These are phyloP conservation scores for Drosophila suzukii DNA, from an alignment of 1,140 invertebrate species.

Conservation along the genomic window DNA sequence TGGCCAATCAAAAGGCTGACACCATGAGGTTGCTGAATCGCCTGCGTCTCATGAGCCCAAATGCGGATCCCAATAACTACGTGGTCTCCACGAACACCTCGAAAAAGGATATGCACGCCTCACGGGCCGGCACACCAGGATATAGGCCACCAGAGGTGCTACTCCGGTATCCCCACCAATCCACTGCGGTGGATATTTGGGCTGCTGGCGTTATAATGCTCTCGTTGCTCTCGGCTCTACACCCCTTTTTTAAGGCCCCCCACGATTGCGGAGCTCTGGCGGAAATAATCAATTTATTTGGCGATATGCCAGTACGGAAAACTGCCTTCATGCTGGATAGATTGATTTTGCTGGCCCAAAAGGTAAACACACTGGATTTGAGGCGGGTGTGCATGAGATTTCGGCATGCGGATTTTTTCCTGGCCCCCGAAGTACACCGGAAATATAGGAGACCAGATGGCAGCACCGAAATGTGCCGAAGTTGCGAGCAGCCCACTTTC, in stretches of 20 bases:
- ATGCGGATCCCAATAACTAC: constrained; percentile 75
- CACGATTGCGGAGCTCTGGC: constrained; percentile 92
- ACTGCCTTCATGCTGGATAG: constrained; percentile 88
- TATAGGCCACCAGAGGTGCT: constrained; percentile 95
- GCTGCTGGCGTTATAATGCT: constrained; percentile 94
- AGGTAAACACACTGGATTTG: constrained; percentile 85
- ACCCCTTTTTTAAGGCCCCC: constrained; percentile 93
- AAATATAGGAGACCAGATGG: constrained; percentile 64
- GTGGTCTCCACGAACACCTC: constrained; percentile 46
- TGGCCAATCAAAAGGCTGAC: constrained; percentile 55
- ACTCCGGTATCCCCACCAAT: constrained; percentile 90
- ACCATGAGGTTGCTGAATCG: constrained; percentile 58
- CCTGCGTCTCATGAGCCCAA: constrained; percentile 36
- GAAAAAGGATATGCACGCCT: constrained; percentile 87
- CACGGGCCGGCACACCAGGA: constrained; percentile 93
- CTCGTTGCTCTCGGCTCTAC: constrained; percentile 90
- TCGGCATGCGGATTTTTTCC: constrained; percentile 68
- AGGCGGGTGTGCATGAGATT: constrained; percentile 85
- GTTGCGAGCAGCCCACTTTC: constrained; percentile 72
- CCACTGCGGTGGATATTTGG: constrained; percentile 94
- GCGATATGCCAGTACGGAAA: constrained; percentile 88
- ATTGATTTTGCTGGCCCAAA: constrained; percentile 86
- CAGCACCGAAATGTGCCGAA: constrained; percentile 66
- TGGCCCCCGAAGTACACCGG: constrained; percentile 55
- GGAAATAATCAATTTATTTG: constrained; percentile 93